Base-by-base conservation (phyloP, 2,888 invertebrate genomes). In the Trileptium ribeirensis region DNA sequence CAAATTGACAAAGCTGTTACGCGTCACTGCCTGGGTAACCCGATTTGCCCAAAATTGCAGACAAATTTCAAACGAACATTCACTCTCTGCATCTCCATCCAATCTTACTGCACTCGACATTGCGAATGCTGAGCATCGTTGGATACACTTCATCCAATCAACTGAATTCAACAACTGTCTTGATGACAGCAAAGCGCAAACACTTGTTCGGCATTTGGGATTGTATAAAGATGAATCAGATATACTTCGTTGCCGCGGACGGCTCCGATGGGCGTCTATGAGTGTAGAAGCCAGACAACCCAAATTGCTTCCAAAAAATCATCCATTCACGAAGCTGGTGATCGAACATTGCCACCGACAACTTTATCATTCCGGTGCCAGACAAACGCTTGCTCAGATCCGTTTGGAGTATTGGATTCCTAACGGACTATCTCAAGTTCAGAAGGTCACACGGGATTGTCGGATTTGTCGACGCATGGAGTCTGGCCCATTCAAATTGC, bases 331-430 rank as follows among this genome's bases (percentile, higher is more conserved):
- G 31, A 31, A 8, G 74, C n/a, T 70, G 31, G 31, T 70, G 8
- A 70, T 70, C 19, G n/a, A 79, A 8, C 29, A 74, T 70, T 74
- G 29, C 33, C 79, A 79, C 67, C 29, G 67, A n/a, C 40, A 34
- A 29, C 67, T 79, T 3, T 31, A 67, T 15, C 79, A 79, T 31
- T 29, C 29, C 19, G 79, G 79, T 3, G 79, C 36, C 8, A 31
- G 8, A 29, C 79, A 79, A 29, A 79, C 79, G 8, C 67, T 79
- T n/a, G 29, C 74, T 15, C n/a, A 67, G 24, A 2, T 79, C 15
- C 67, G 79, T 3, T 24, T 24, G 8, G 34, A 74, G 34, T 79
- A 74, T 31, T 79, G 79, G 79, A 70, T 79, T 31, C 79, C 79
- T 24, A 2, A n/a, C 24, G 79, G 79, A 2, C 67, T 29, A 3